phyloP scores from a whole-genome alignment of 64 coral and sea anemone species.

The Orbicella faveolata region DNA sequence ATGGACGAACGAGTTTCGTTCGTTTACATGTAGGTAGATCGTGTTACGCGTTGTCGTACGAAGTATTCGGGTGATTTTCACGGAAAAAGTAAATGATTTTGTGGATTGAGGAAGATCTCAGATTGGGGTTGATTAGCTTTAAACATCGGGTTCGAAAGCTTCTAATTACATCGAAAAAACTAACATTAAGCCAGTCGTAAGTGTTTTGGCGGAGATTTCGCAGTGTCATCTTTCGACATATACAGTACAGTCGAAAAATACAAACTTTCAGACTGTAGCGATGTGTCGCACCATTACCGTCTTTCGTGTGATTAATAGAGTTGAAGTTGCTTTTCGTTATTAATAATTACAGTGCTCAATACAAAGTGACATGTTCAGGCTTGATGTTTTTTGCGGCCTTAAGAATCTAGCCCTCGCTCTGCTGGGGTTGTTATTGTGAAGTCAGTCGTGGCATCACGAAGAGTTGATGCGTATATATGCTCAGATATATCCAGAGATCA shows the following conservation, averaged over 20 bases:
- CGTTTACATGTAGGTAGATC: background rate
- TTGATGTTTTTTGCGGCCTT: background rate
- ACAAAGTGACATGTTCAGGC: background rate
- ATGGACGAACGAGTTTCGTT: background rate
- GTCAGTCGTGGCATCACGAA: too few relatives aligned
- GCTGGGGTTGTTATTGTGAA: too few relatives aligned
- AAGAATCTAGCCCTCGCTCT: background rate
- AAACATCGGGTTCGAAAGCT: background rate
- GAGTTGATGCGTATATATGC: too few relatives aligned
- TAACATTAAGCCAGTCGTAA: background rate
- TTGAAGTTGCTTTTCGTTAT: background rate
- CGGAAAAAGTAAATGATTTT: background rate
- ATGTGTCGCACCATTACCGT: background rate
- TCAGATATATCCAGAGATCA: too few relatives aligned
- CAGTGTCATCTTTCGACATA: too few relatives aligned
- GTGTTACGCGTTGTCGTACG: background rate
- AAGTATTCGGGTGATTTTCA: background rate
- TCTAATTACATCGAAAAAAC: background rate
- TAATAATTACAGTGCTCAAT: background rate
- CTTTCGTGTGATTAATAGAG: background rate
- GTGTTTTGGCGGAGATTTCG: background rate
- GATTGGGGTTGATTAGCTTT: conserved; percentile 2
- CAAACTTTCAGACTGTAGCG: background rate
- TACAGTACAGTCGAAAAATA: too few relatives aligned
- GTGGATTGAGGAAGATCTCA: background rate